Evolutionary conservation across 2,888 invertebrate species (phyloP).

Genomic region (Drosophila kambysellisi): DNA sequence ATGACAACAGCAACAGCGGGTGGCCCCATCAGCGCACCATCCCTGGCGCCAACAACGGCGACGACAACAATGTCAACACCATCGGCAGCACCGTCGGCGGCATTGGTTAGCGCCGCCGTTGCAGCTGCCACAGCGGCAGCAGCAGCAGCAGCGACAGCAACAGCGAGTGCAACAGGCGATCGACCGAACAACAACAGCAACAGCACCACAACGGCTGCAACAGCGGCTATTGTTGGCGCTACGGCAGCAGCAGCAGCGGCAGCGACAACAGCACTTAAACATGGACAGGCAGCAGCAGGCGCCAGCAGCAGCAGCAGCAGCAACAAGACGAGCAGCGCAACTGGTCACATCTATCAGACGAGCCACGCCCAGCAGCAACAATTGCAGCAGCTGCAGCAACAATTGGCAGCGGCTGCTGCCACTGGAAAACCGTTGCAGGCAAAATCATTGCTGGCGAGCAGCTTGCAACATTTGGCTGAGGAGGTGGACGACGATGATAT

Average conservation of each 20-base stretch:
- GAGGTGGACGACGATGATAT: conserved; percentile 97
- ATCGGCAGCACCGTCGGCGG: conserved; percentile 50
- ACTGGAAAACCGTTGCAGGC: conserved; percentile 98
- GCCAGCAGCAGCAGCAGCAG: conserved; percentile 86
- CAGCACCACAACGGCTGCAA: not conserved
- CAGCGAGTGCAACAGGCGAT: not conserved
- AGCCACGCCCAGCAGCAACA: conserved; percentile 68
- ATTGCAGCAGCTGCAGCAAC: conserved; percentile 86
- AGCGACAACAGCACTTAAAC: conserved; percentile 55
- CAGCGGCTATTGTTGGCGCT: conserved; percentile 42
- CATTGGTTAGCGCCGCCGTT: conserved; percentile 61
- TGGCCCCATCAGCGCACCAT: conserved; percentile 80
- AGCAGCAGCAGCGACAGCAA: conserved; percentile 28
- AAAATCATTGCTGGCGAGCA: conserved; percentile 96
- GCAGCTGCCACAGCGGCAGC: conserved; percentile 63
- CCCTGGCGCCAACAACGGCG: conserved; percentile 61
- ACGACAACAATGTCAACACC: conserved; percentile 49
- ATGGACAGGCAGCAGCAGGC: conserved; percentile 26
- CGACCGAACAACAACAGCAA: conserved; percentile 22
- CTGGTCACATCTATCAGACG: conserved; percentile 70
- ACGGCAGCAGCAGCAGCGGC: conserved; percentile 52
- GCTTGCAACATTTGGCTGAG: conserved; percentile 98
- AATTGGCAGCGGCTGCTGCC: conserved; percentile 94
- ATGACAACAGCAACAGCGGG: conserved; percentile 85
- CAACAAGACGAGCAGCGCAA: conserved; percentile 92